Percentiles rank a stretch among this genome's conserved stretches.
Evolutionary conservation across 2,888 invertebrate species (phyloP).

Genomic region (Yponomeuta cagnagella): DNA sequence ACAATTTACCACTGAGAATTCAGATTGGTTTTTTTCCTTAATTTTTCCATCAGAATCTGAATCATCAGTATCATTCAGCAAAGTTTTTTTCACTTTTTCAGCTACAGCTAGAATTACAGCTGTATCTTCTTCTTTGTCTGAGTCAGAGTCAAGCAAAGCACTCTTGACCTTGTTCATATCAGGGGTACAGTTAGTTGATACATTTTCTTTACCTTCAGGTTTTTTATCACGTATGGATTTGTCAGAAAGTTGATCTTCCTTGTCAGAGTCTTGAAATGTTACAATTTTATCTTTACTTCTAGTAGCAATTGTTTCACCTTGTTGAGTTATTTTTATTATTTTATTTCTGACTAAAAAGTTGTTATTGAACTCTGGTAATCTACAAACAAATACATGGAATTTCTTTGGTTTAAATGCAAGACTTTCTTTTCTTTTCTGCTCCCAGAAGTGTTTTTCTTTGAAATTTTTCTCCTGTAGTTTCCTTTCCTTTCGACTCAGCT

Average conservation of each 20-base stretch:
- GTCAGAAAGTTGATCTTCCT: background rate
- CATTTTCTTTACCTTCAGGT: background rate
- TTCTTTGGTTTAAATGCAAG: slow-evolving; percentile 45
- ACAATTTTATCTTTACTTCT: slow-evolving; percentile 4
- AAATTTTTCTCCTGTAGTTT: slow-evolving; percentile 22
- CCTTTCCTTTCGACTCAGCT: slow-evolving; percentile 15
- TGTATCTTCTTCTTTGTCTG: slow-evolving; percentile 22
- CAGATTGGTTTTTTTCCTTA: slow-evolving; percentile 15
- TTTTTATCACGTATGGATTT: background rate
- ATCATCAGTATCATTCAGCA: slow-evolving; percentile 31
- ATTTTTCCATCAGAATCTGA: slow-evolving; percentile 33
- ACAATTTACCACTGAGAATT: background rate
- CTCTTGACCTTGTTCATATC: slow-evolving; percentile 27
- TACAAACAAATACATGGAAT: slow-evolving; percentile 40
- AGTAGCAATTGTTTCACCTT: slow-evolving; percentile 22
- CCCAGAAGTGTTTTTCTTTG: slow-evolving; percentile 27
- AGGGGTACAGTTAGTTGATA: background rate
- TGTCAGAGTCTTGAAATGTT: background rate
- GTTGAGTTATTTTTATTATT: slow-evolving; percentile 41
- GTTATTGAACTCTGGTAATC: slow-evolving; percentile 39
- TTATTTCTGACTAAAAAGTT: slow-evolving; percentile 37
- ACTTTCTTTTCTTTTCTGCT: slow-evolving; percentile 39
- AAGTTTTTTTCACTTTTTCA: slow-evolving; percentile 24
- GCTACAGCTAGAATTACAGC: slow-evolving; percentile 22
- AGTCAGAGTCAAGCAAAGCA: slow-evolving; percentile 24